phyloP scores from a whole-genome alignment of 2,797 vertebrate species.

The Muraenolepis orangiensis region DNA sequence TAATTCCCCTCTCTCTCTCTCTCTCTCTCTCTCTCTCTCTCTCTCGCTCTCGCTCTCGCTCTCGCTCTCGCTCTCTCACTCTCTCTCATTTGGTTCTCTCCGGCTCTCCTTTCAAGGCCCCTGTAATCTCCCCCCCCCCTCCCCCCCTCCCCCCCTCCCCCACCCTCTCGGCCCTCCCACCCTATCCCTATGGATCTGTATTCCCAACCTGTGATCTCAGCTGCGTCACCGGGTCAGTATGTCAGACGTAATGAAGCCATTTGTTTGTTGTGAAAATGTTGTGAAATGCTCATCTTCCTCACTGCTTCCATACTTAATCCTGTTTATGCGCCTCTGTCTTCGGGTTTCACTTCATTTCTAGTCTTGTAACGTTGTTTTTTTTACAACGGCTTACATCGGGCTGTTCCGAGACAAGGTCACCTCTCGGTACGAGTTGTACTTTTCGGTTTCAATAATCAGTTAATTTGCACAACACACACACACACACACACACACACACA shows the following conservation, averaged over 20 bases:
- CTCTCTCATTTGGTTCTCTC: background rate
- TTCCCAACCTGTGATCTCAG: background rate
- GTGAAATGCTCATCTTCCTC: background rate
- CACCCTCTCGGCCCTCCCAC: background rate
- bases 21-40: background rate
- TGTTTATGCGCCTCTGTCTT: background rate
- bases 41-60: conserved; percentile 29
- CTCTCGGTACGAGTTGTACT: background rate
- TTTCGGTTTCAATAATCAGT: background rate
- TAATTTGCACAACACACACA: background rate
- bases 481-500: background rate
- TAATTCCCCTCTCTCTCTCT: conserved; percentile 34
- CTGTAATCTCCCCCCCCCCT: background rate
- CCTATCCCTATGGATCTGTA: background rate
- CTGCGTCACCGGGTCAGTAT: background rate
- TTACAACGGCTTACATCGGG: too few species aligned
- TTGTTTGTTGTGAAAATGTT: background rate
- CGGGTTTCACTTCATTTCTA: background rate
- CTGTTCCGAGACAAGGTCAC: background rate
- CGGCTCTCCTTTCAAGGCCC: background rate
- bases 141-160: background rate
- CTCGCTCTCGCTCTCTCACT: background rate
- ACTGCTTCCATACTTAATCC: background rate
- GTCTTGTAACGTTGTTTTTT: background rate
- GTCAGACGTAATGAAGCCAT: background rate